Evolutionary conservation across 2,888 invertebrate genomes (phyloP).

Genomic region (Myopa testacea): DNA sequence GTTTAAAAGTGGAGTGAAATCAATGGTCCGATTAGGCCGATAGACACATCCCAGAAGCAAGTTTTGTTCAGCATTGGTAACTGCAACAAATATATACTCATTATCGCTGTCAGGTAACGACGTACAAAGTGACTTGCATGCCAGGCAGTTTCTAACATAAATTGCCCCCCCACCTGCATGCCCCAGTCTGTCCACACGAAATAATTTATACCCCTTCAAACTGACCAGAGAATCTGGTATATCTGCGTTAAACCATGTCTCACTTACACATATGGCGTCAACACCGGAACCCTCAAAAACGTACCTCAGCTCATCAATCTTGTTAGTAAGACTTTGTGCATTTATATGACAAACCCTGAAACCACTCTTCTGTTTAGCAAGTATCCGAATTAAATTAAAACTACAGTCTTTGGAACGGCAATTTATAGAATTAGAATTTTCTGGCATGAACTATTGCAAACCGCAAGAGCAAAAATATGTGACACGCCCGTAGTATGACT

Average conservation of each 20-base stretch:
- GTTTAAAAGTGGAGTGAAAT: neutral
- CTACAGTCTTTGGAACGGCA: neutral
- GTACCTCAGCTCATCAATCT: neutral
- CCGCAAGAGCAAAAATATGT: neutral
- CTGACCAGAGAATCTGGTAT: neutral
- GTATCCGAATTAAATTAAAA: neutral
- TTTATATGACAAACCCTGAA: neutral
- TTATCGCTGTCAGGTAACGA: too few species aligned
- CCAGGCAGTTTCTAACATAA: conserved; percentile 10
- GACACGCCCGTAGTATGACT: neutral
- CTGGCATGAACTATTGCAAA: neutral
- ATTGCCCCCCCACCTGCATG: conserved; percentile 16
- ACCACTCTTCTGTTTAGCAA: neutral
- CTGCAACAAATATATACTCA: too few species aligned
- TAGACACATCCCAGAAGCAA: too few species aligned
- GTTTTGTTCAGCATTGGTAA: too few species aligned
- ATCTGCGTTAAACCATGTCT: neutral
- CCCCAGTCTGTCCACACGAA: conserved; percentile 2
- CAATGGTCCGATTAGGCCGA: neutral
- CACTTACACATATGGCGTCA: conserved; percentile 34
- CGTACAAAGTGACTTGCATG: neutral
- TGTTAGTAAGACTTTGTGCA: neutral
- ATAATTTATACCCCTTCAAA: neutral
- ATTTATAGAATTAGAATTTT: neutral
- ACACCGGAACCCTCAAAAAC: neutral